Evolutionary conservation across 2,113 vertebrate species (phyloP).

Genomic region (Neopipo cinnamomea): DNA sequence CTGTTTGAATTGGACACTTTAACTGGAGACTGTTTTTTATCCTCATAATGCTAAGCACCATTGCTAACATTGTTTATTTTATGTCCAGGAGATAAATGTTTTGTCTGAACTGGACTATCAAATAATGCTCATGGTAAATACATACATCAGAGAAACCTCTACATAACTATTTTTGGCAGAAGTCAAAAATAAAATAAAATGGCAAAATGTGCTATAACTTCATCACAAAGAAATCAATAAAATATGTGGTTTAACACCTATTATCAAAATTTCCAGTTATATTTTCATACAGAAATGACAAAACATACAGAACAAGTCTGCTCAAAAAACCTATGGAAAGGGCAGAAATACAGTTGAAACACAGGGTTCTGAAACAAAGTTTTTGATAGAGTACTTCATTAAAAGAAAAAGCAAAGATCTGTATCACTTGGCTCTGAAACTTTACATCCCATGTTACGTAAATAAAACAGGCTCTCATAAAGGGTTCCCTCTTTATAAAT

Average conservation of each 20-base stretch:
- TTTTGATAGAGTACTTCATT: neutral
- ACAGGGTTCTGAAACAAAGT: neutral
- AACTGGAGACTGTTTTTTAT: neutral
- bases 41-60: neutral
- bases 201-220: neutral
- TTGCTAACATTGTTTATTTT: neutral
- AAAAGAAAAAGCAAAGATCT: neutral
- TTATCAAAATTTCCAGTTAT: neutral
- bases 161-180: neutral
- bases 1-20: neutral
- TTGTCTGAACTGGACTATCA: neutral
- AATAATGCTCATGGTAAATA: neutral
- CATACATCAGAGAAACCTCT: neutral
- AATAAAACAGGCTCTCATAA: neutral
- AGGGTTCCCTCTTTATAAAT: neutral
- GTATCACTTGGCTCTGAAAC: neutral
- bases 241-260: neutral
- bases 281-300: neutral
- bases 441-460: neutral
- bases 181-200: neutral
- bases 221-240: neutral
- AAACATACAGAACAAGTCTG: neutral
- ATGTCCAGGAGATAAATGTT: neutral
- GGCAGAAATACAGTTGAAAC: neutral
- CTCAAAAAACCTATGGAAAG: neutral